Base-by-base conservation (phyloP, 2,888 invertebrate species). In the Pinctada fucata region DNA sequence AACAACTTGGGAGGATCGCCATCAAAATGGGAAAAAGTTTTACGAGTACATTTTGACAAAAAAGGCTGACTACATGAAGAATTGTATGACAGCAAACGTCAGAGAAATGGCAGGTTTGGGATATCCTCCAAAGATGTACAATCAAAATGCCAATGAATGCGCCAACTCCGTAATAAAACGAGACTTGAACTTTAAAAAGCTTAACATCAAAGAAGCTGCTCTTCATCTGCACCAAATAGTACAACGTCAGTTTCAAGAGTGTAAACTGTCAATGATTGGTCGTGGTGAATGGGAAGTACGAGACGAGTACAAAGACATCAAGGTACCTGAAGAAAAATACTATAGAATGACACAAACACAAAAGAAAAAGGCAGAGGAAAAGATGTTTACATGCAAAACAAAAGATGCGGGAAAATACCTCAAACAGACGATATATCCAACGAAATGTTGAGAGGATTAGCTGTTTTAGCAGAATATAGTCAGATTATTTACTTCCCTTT, bases 141-240 rank as follows among this genome's bases (percentile, higher is more conserved):
- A 47, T 16, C 74, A 78, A 63, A 78, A 78, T 75, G 69, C 70
- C 6, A 78, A 78, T 49, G 75, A 74, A 70, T 78, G 78, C 51
- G 63, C 63, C 5, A 72, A 72, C 13, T 4, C n/a, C 63, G 72
- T 72, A 4, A 4, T 72, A 58, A 72, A 72, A 72, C 13, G 31
- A 5, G 72, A 58, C 47, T 16, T 72, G 13, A 76, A 64, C 63
- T 16, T 31, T 31, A 31, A 31, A 31, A 31, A 31, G 31, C 31
- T 49, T 50, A 58, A 75, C 58, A 10, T 69, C 3, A 68, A 51
- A 52, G 75, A 76, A 4, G 69, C 70, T 70, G 70, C 45, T n/a
- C 49, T 64, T 13, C 48, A 13, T 4, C 13, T 48, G 8, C 64
- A 70, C 47, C 13, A 45, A 63, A 4, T 8, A 6, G 69, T 76